Evolutionary conservation across 2,888 invertebrate species (phyloP), one percentile per base, ranked within the genome.

Genomic region (Oscheius myriophilus): DNA sequence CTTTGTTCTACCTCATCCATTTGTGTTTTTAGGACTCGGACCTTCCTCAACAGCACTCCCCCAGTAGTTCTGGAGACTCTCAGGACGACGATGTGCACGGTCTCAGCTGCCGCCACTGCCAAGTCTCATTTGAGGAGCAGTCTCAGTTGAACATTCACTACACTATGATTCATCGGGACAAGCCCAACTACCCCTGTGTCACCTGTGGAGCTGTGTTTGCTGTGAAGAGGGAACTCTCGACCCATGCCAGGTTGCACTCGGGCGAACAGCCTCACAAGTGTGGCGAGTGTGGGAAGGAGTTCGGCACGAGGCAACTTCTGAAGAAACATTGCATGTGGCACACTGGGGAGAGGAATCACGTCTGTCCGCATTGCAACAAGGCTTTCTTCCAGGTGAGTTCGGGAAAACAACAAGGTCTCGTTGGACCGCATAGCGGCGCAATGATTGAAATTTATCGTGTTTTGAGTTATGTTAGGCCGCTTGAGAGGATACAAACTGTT

Each of bases 241-340:
- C 87, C 39, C 88, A 88, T 73, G 76, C 83, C 73, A 86, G 87
- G 54, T 84, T 87, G 51, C 88, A 88, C 78, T 84, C 84, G 69
- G 87, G 87, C 33, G 86, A 86, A 43, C 87, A 86, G 69, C 87
- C 87, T 59, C 86, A 87, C 74, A 78, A 66, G 73, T 88, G 88
- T 75, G 76, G 82, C 7, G 82, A 84, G 25, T 88, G 88, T 78
- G 87, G 87, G 18, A 87, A 87, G 70, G 87, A 87, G 53, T 88
- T 88, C 75, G 87, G 87, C 23, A 88, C 88, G 58, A 86, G 87
- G 21, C 88, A 88, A 70, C 84, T 88, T 12, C 73, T 88, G 65
- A 84, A 87, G 65, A 86, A 88, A 51, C 88, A 88, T 78, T 87
- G 87, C 68, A 84, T 88, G 82, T 88, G 88, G 83, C 88, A 88